Evolutionary conservation across 2,797 vertebrate species (phyloP), one percentile per base, ranked within the genome.

Genomic region (Balearica regulorum): DNA sequence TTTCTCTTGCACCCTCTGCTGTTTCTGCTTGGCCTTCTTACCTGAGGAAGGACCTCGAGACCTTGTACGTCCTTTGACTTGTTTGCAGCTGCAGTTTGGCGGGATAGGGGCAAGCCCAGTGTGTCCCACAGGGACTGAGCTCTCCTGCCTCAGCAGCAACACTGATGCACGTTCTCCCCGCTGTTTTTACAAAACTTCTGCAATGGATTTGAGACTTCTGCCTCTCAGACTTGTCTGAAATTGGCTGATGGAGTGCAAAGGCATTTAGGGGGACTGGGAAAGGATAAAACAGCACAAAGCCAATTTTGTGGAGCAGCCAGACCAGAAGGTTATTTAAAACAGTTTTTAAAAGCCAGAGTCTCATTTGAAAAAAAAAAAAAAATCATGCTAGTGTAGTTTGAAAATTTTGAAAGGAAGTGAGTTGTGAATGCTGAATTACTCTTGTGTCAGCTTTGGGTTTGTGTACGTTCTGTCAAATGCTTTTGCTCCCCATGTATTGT

Each of bases 111-210:
- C 31, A 54, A 69, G 24, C 44, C 46, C 0, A 0, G 18, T 0
- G 0, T 3, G 4, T 91, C 75, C 29, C 2, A 1, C 7, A 20
- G 39, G 60, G 17, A 9, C 55, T 22, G 48, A 94, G 29, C 25
- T 33, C 4, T 35, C 41, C 37, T 68, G 21, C 54, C 33, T 48
- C 55, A 19, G 29, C 39, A 85, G 19, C 21, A 44, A 0, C 15
- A 7, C 8, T 18, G 22, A 8, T 75, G 43, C 4, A 1, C 6
- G 7, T 13, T 44, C 6, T 86, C 28, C 1, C n/a, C 5, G 0
- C 49, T 57, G 12, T 10, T 78, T 44, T 49, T 28, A 22, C 39
- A 41, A 60, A 48, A 37, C 28, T 44, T 62, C 19, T 37, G 25
- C 41, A 20, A 33, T 10, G 21, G 6, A 26, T 65, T 91, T 2